Conservation (phyloP, 1,140 invertebrate genomes). For the Planococcus citri region DNA sequence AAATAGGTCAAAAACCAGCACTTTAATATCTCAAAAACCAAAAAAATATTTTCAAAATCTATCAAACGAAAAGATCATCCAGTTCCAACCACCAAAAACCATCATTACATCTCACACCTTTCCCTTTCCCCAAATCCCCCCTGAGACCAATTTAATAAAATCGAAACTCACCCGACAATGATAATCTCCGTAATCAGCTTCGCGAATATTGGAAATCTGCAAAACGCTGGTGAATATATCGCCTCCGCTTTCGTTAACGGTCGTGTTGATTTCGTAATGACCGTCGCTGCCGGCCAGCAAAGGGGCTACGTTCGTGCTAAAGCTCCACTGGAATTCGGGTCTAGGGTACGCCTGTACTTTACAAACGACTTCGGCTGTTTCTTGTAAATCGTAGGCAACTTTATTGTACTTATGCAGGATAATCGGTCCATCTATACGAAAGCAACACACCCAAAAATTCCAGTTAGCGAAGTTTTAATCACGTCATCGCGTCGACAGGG, state of each 20-base stretch:
- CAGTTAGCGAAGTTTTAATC: too few species aligned
- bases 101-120: too few species aligned
- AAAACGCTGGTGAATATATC: slow-evolving; percentile 68
- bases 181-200: slow-evolving; percentile 79
- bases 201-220: slow-evolving; percentile 59
- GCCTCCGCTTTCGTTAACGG: slow-evolving; percentile 53
- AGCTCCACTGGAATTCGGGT: slow-evolving; percentile 85
- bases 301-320: slow-evolving; percentile 53
- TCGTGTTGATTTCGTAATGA: slow-evolving; percentile 72
- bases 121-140: too few species aligned
- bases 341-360: slow-evolving; percentile 82
- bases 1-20: too few species aligned
- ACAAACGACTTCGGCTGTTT: slow-evolving; percentile 73
- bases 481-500: too few species aligned
- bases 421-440: slow-evolving; percentile 64
- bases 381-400: slow-evolving; percentile 71
- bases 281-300: slow-evolving; percentile 62
- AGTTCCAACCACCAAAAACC: too few species aligned
- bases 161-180: slow-evolving; percentile 64
- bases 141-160: too few species aligned
- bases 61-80: too few species aligned
- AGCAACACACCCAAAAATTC: not conserved
- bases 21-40: too few species aligned
- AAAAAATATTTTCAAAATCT: too few species aligned
- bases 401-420: slow-evolving; percentile 71